Evolutionary conservation across 2,797 vertebrate genomes (phyloP).

Genomic region (Myotis myotis): DNA sequence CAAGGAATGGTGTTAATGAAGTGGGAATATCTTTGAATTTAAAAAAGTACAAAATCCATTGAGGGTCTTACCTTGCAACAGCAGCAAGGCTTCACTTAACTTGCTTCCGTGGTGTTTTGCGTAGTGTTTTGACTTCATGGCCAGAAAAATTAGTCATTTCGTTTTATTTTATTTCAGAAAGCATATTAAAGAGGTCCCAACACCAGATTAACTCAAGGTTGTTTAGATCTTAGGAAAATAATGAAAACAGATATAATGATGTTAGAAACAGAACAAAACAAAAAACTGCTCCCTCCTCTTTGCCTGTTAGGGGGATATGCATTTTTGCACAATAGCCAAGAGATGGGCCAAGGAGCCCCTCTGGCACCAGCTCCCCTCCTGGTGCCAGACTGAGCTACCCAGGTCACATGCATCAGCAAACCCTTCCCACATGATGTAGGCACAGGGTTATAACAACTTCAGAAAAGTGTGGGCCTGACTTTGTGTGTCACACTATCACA

Average conservation of each 20-base stretch:
- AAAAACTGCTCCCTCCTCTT: not conserved
- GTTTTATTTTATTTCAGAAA: slow-evolving; percentile 46
- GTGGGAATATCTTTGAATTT: slow-evolving; percentile 71
- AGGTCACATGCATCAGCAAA: not conserved
- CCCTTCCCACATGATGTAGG: not conserved
- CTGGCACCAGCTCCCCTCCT: fast-evolving
- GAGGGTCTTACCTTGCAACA: not conserved
- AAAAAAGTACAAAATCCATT: slow-evolving; percentile 49
- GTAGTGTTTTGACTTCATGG: not conserved
- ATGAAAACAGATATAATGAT: not conserved
- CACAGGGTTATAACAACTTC: not conserved
- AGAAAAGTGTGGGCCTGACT: not conserved
- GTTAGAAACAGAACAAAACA: not conserved
- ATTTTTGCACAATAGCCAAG: not conserved
- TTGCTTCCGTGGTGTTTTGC: not conserved
- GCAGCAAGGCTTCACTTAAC: not conserved
- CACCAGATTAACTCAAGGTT: not conserved
- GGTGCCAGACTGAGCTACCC: fast-evolving
- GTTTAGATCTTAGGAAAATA: not conserved
- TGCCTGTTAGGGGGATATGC: not conserved
- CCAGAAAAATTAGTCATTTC: not conserved
- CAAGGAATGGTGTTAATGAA: slow-evolving; percentile 78
- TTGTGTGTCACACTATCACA: not conserved
- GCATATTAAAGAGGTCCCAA: not conserved
- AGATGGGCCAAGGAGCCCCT: no score